These are phyloP conservation scores for Ochropleura plecta DNA, from an alignment of 2,888 invertebrate species.

Conservation along the genomic window DNA sequence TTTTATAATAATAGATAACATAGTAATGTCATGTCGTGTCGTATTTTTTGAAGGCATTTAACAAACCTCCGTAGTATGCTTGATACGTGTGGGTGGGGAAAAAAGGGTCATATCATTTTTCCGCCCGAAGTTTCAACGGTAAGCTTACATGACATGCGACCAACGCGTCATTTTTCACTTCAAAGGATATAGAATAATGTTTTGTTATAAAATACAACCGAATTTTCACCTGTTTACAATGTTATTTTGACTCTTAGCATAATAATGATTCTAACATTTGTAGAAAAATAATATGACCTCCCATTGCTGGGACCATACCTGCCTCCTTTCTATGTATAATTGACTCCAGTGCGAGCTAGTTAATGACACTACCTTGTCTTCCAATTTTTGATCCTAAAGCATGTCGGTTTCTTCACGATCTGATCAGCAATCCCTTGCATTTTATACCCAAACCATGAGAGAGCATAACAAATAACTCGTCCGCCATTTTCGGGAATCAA, in stretches of 20 bases:
- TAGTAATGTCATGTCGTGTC: not conserved
- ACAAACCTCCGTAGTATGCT: not conserved
- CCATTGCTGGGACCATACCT: not conserved
- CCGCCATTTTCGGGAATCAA: too few species aligned
- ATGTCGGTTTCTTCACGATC: not conserved
- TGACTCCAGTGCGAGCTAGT: not conserved
- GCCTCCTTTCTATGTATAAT: not conserved
- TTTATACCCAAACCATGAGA: too few species aligned
- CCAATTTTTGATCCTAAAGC: not conserved
- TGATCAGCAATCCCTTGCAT: too few species aligned
- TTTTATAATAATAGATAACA: slow-evolving; percentile 19
- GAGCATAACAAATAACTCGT: too few species aligned
- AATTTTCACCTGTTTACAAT: not conserved
- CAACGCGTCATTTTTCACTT: slow-evolving; percentile 1
- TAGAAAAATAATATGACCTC: too few species aligned
- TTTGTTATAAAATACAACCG: not conserved
- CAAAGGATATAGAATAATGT: slow-evolving; percentile 4
- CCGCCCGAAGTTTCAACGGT: not conserved
- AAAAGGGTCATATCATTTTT: slow-evolving; percentile 10
- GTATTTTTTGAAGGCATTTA: slow-evolving; percentile 3
- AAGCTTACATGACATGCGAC: not conserved
- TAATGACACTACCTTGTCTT: not conserved
- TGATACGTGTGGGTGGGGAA: not conserved
- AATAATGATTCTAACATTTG: too few species aligned
- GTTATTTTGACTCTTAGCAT: not conserved